Evolutionary conservation across 2,113 vertebrate genomes (phyloP), one percentile per base, ranked within the genome.

Genomic region (Gobio gobio): DNA sequence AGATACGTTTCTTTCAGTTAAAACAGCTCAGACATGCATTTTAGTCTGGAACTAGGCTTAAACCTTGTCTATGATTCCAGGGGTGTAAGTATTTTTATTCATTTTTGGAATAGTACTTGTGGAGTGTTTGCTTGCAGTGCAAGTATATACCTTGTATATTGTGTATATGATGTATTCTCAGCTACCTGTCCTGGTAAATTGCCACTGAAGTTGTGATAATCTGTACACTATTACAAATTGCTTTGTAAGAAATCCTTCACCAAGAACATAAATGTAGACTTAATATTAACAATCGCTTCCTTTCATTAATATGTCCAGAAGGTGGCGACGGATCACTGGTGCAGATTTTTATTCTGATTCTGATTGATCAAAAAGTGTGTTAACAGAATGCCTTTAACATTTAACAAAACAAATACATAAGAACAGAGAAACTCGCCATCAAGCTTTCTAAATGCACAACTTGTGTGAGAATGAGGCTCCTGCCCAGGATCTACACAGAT

Each of bases 241-340:
- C 2, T 40, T 58, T 78, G 72, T n/a, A 26, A 47, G 3, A 78
- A 58, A 78, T 10, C 59, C 61, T 13, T 40, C 8, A 45, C n/a
- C 14, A 12, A 64, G 5, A 45, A 47, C 16, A 20, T 36, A 26
- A 40, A 40, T 1, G 29, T 36, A 68, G 7, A 36, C 43, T 40
- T 56, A 5, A 80, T 56, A 61, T 14, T 18, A 43, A 2, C 14
- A 66, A 29, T 33, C 5, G 3, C 45, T 54, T 68, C 58, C 87
- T 40, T 78, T n/a, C 10, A 64, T 74, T 76, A 63, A 22, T 82
- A 33, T 88, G 75, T 86, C 87, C 90, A 90, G 83, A 63, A 90
- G 89, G 89, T 86, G 89, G 89, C 89, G 75, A 78, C 85, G 76
- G 77, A 54, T 82, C 86, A 81, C 70, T 78, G 54, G 59, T 74